A percentile compares a stretch with the other conserved stretches of the same genome.
Evolutionary conservation across 2,888 invertebrate species (phyloP).

Genomic region (Pterostichus madidus): DNA sequence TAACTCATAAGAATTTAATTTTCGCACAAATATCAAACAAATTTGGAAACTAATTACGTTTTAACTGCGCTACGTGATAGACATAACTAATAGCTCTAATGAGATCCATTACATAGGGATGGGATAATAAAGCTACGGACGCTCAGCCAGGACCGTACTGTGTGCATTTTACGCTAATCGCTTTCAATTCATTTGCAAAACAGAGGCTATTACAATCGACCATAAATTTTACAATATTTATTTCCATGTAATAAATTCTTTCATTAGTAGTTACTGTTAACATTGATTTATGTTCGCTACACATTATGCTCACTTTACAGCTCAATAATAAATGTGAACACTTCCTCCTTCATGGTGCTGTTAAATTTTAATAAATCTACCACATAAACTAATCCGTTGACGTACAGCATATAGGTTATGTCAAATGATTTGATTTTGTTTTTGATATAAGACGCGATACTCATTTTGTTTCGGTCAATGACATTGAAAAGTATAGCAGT

Average conservation of each 20-base stretch:
- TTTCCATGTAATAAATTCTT: slow-evolving; percentile 17
- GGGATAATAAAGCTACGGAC: slow-evolving; percentile 47
- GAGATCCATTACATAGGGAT: slow-evolving; percentile 55
- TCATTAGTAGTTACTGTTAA: slow-evolving; percentile 20
- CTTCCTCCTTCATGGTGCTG: too few relatives aligned
- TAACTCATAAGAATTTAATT: slow-evolving; percentile 66
- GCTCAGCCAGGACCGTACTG: slow-evolving; percentile 21
- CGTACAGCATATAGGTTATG: too few relatives aligned
- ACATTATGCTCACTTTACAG: too few relatives aligned
- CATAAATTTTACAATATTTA: slow-evolving; percentile 40
- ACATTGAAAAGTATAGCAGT: too few relatives aligned
- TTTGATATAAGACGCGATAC: too few relatives aligned
- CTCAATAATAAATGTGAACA: too few relatives aligned
- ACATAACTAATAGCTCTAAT: slow-evolving; percentile 64
- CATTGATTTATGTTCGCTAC: slow-evolving; percentile 16
- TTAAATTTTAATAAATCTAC: too few relatives aligned
- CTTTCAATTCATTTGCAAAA: slow-evolving; percentile 50
- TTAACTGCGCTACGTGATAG: slow-evolving; percentile 65
- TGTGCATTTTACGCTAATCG: slow-evolving; percentile 35
- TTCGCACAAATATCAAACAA: slow-evolving; percentile 65
- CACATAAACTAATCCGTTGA: too few relatives aligned
- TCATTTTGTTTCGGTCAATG: too few relatives aligned
- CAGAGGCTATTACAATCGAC: background rate
- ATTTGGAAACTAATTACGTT: slow-evolving; percentile 65
- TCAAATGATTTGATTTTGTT: too few relatives aligned